Conservation (phyloP, 2,888 invertebrate genomes). For the Agapostemon virescens region DNA sequence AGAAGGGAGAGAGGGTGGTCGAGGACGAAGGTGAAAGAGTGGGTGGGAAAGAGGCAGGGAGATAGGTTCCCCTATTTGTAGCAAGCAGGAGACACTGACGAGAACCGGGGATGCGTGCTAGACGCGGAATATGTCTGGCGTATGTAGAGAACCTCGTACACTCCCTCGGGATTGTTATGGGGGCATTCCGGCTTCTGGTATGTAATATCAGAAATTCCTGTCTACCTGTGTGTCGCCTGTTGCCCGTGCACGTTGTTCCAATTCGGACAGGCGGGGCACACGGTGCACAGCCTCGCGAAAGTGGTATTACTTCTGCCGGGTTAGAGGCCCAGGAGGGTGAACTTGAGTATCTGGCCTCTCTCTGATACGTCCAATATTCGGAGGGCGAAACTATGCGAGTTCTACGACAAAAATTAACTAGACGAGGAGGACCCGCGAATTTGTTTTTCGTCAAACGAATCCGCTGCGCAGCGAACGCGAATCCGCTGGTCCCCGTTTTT, state of each 20-base stretch:
- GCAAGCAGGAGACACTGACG: conserved; percentile 57
- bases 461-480: not conserved
- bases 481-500: not conserved
- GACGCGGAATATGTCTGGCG: conserved; percentile 67
- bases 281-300: conserved; percentile 58
- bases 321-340: conserved; percentile 44
- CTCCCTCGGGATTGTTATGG: conserved; percentile 71
- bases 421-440: conserved; percentile 6
- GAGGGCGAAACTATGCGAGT: conserved; percentile 52
- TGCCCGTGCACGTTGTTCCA: conserved; percentile 65
- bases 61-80: conserved; percentile 56
- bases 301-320: conserved; percentile 65
- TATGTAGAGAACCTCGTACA: conserved; percentile 68
- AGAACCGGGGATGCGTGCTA: conserved; percentile 57
- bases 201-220: conserved; percentile 78
- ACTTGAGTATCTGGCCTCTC: conserved; percentile 31
- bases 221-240: conserved; percentile 73
- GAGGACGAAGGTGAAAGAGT: conserved; percentile 12
- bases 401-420: conserved; percentile 51
- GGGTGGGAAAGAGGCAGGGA: conserved; percentile 36
- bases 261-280: conserved; percentile 60
- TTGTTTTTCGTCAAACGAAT: conserved; percentile 25
- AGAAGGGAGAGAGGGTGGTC: not conserved
- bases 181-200: conserved; percentile 75
- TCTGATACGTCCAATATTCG: conserved; percentile 54